phyloP scores from a whole-genome alignment of 2,888 invertebrate species.

The Agrotis ipsilon region DNA sequence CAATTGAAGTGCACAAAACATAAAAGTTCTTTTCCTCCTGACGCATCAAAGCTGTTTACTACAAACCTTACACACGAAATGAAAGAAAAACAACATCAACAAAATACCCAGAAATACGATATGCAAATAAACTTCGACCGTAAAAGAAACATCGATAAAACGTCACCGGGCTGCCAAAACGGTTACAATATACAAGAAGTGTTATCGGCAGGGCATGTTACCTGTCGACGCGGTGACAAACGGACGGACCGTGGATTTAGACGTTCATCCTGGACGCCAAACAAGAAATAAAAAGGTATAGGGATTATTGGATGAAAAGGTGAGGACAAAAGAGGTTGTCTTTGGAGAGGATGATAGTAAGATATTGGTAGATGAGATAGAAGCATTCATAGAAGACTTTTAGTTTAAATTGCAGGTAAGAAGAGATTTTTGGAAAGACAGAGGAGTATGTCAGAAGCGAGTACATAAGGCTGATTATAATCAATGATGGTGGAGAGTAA shows the following conservation, averaged over 20 bases:
- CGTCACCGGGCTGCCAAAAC: slow-evolving; percentile 68
- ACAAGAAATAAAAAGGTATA: slow-evolving; percentile 60
- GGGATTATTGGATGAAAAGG: slow-evolving; percentile 38
- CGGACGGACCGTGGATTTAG: slow-evolving; percentile 77
- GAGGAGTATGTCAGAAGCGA: no score
- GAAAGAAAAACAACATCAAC: slow-evolving; percentile 37
- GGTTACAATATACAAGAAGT: slow-evolving; percentile 71
- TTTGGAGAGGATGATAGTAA: neutral
- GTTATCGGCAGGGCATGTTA: slow-evolving; percentile 78
- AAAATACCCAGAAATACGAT: slow-evolving; percentile 57
- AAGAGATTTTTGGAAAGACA: no score
- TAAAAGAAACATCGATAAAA: slow-evolving; percentile 67
- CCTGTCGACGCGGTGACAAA: slow-evolving; percentile 79
- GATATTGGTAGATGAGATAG: neutral
- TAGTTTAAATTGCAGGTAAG: no score
- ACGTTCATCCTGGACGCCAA: slow-evolving; percentile 72
- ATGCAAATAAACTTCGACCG: slow-evolving; percentile 64
- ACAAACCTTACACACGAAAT: slow-evolving; percentile 34
- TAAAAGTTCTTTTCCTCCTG: slow-evolving; percentile 8
- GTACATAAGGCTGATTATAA: no score
- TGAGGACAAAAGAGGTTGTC: neutral
- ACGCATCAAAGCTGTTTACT: slow-evolving; percentile 32
- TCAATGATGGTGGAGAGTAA: no score
- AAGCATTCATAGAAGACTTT: neutral
- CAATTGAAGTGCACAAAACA: neutral